Evolutionary conservation across 2,797 vertebrate genomes (phyloP).

Genomic region (Spea hammondii): DNA sequence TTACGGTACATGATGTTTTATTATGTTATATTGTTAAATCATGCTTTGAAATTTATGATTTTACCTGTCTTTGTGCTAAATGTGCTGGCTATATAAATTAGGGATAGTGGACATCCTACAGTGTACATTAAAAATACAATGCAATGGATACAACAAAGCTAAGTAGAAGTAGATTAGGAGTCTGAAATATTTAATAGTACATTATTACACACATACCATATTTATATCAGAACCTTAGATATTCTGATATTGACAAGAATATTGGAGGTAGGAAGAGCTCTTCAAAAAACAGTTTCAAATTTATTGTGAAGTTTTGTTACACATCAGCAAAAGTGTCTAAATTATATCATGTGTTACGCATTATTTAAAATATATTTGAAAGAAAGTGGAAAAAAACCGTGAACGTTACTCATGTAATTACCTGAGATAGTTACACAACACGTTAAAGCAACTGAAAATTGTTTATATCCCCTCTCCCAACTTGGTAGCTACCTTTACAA

Average conservation of each 20-base stretch:
- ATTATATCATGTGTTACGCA: neutral
- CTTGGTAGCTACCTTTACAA: conserved; percentile 28
- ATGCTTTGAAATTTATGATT: too few relatives aligned
- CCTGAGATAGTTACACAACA: conserved; percentile 47
- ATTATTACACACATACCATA: too few relatives aligned
- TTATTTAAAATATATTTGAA: conserved; percentile 1
- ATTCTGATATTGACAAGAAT: neutral
- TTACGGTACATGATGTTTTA: too few relatives aligned
- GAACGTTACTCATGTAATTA: conserved; percentile 37
- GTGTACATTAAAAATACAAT: too few relatives aligned
- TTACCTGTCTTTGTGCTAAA: too few relatives aligned
- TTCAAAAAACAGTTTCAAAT: neutral
- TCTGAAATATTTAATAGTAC: too few relatives aligned
- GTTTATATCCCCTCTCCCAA: conserved; percentile 11
- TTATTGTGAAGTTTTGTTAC: neutral
- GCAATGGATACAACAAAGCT: too few relatives aligned
- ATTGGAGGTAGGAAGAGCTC: neutral
- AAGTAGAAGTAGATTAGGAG: too few relatives aligned
- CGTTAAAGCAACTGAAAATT: conserved; percentile 15
- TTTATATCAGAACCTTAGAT: neutral
- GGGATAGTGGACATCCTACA: too few relatives aligned
- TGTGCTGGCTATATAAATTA: too few relatives aligned
- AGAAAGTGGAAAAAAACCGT: neutral
- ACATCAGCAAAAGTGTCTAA: neutral
- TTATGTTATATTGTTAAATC: too few relatives aligned